Percentiles rank a stretch among this genome's conserved stretches.
Conservation (phyloP, 2,797 vertebrate genomes). For the Neopelma chrysocephalum region DNA sequence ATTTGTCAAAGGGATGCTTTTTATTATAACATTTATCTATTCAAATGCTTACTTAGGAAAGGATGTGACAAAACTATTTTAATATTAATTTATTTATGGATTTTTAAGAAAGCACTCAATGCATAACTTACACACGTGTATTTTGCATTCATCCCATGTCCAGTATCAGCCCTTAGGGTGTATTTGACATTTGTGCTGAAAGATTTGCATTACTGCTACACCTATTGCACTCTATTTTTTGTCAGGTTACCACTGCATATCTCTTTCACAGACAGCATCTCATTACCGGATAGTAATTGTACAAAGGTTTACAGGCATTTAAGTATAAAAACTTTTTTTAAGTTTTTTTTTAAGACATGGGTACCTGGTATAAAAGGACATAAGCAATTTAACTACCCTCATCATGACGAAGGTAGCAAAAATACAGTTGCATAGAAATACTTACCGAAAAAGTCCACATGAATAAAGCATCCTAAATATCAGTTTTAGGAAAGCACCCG, state of each 20-base stretch:
- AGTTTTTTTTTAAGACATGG: neutral
- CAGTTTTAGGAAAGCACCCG: neutral
- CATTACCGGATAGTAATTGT: neutral
- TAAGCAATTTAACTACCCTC: neutral
- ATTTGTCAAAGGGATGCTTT: neutral
- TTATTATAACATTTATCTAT: neutral
- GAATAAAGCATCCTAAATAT: neutral
- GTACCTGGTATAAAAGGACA: neutral
- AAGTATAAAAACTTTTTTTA: neutral
- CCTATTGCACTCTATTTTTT: neutral
- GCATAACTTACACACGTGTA: fast-evolving
- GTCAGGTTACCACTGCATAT: neutral
- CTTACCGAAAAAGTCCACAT: neutral
- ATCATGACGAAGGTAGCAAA: neutral
- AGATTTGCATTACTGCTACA: neutral
- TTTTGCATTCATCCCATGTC: neutral
- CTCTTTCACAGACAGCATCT: neutral
- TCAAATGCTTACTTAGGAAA: neutral
- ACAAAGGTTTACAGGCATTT: neutral
- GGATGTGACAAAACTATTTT: neutral
- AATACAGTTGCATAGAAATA: neutral
- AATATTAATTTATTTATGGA: neutral
- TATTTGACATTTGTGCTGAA: neutral
- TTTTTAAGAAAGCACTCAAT: neutral
- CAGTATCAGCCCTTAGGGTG: neutral